Evolutionary conservation across 2,797 vertebrate species (phyloP).

Genomic region (Etheostoma perlongum): DNA sequence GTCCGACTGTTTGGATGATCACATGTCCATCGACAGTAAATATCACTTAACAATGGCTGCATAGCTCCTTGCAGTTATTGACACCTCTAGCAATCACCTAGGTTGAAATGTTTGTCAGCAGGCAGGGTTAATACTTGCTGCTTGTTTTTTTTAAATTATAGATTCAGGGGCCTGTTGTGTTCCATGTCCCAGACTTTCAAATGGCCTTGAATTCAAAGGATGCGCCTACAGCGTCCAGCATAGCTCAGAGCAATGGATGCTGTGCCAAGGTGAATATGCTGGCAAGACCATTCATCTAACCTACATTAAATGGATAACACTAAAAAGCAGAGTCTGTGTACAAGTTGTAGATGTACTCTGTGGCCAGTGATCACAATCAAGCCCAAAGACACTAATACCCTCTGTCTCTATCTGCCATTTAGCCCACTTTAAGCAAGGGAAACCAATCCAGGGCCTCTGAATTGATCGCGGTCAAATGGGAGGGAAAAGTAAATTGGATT

Average conservation of each 20-base stretch:
- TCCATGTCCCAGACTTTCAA: conserved; percentile 45
- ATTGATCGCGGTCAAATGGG: conserved; percentile 54
- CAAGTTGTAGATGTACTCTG: conserved; percentile 49
- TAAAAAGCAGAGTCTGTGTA: conserved; percentile 38
- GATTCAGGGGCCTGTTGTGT: conserved; percentile 33
- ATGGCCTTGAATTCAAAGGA: conserved; percentile 43
- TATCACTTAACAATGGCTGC: conserved; percentile 1
- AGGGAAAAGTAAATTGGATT: conserved; percentile 73
- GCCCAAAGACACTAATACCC: conserved; percentile 56
- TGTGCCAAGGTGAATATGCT: conserved; percentile 50
- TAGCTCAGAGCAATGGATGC: conserved; percentile 42
- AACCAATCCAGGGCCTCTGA: conserved; percentile 61
- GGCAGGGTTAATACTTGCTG: conserved; percentile 22
- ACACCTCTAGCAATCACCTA: not conserved
- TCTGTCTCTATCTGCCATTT: conserved; percentile 61
- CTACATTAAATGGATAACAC: conserved; percentile 51
- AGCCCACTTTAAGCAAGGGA: conserved; percentile 55
- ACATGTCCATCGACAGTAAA: conserved; percentile 3
- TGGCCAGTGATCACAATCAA: conserved; percentile 66
- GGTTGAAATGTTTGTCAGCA: conserved; percentile 5
- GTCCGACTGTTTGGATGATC: conserved; percentile 26
- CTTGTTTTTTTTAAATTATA: conserved; percentile 40
- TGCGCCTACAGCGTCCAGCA: conserved; percentile 25
- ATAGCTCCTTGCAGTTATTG: not conserved
- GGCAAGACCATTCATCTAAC: conserved; percentile 46